Percentiles rank a stretch among this genome's conserved stretches.
These are phyloP conservation scores for Latheticus oryzae DNA, from an alignment of 2,888 invertebrate species.

Conservation along the genomic window DNA sequence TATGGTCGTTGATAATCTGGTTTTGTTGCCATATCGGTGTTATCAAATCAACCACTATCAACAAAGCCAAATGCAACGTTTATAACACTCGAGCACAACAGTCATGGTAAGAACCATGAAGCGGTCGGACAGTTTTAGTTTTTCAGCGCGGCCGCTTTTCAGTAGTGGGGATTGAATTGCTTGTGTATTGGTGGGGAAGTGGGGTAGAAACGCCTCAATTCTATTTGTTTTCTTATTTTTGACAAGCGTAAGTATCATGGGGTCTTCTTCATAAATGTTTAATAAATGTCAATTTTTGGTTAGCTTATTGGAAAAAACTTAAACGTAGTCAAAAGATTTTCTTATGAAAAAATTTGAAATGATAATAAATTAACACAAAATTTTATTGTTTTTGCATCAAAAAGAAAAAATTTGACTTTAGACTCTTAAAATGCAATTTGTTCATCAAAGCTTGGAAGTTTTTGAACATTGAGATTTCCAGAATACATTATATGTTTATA, in stretches of 20 bases:
- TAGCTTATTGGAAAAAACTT: too few species aligned
- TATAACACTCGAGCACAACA: constrained; percentile 34
- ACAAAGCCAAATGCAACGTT: constrained; percentile 43
- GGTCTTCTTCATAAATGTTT: constrained; percentile 16
- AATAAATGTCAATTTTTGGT: too few species aligned
- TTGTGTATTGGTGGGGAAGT: constrained; percentile 42
- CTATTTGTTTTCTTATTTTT: constrained; percentile 49
- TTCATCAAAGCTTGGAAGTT: too few species aligned
- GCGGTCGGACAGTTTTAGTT: constrained; percentile 41
- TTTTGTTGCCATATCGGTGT: constrained; percentile 63
- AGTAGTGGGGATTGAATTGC: constrained; percentile 28
- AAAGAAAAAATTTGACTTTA: too few species aligned
- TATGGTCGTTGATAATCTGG: constrained; percentile 64
- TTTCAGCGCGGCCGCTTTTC: constrained; percentile 21
- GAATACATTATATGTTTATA: too few species aligned
- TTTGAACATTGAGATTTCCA: too few species aligned
- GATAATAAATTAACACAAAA: too few species aligned
- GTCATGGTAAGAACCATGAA: constrained; percentile 38
- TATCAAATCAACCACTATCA: constrained; percentile 63
- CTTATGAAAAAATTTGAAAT: too few species aligned
- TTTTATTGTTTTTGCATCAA: too few species aligned
- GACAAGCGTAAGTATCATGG: constrained; percentile 33
- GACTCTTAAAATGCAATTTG: too few species aligned
- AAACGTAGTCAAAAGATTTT: too few species aligned
- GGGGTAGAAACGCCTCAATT: constrained; percentile 58